Evolutionary conservation across 2,888 invertebrate species (phyloP), one percentile per base, ranked within the genome.

Genomic region (Chalcosyrphus nemorum): DNA sequence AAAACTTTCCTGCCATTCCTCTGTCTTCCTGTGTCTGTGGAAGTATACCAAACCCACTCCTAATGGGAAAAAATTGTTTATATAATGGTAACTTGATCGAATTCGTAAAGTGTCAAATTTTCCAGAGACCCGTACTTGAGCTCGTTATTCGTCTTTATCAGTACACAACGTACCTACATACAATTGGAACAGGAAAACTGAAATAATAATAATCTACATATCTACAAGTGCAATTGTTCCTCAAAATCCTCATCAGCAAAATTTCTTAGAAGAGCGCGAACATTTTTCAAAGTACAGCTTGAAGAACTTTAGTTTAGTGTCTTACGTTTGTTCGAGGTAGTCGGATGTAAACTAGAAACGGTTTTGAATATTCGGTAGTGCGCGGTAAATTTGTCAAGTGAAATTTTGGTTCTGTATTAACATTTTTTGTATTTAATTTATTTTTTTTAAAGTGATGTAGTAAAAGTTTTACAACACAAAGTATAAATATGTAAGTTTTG

Each of bases 31-130:
- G 50, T 50, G 45, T 17, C 45, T 7, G 19, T 35, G 15, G 43
- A 43, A 63, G 24, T 24, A 24, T 24, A 21, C 15, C 13, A 32
- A 38, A 32, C 35, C 50, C 13, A 29, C 38, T 81, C 63, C 54
- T 43, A 63, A 45, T 68, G 43, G 68, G 75, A 84, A 78, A n/a
- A 77, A 84, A 57, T 54, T 80, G 84, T 84, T 80, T 84, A 80
- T 65, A 84, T 68, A 84, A 78, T 54, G 43, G 80, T 70, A 84
- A 84, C 84, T 54, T 80, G 80, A 84, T 29, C 61, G 38, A 56
- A 35, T 45, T 15, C 43, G 45, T 63, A 32, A 29, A 61, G 78
- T 84, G 72, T 74, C 82, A 84, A 72, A 63, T 78, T 76, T 72
- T 72, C 35, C 54, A 61, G 43, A 68, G 56, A 43, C 61, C 66